Evolutionary conservation across 2,888 invertebrate species (phyloP).

Genomic region (Aleiodes leptofemur): DNA sequence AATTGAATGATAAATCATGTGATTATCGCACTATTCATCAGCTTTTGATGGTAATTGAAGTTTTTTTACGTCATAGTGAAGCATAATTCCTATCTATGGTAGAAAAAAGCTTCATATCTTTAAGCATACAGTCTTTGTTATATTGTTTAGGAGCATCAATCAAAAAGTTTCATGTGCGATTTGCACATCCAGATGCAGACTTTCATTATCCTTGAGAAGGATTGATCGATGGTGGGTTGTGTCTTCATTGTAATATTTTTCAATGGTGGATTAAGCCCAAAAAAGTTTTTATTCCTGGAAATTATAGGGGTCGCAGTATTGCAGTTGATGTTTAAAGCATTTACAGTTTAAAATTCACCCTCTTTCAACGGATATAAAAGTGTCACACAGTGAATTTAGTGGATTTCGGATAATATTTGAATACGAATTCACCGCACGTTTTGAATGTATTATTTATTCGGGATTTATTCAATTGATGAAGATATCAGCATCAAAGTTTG

Average conservation of each 20-base stretch:
- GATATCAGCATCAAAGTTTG: not conserved
- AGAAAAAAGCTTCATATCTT: constrained; percentile 9
- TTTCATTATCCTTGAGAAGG: constrained; percentile 10
- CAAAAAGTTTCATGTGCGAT: constrained; percentile 8
- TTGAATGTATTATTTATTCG: constrained; percentile 18
- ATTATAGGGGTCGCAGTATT: not conserved
- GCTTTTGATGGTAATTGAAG: not conserved
- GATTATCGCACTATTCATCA: constrained; percentile 7
- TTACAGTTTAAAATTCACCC: constrained; percentile 15
- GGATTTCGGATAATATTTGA: constrained; percentile 8
- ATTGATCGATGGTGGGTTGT: constrained; percentile 12
- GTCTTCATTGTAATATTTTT: not conserved
- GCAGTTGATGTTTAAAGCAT: constrained; percentile 2
- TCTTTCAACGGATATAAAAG: constrained; percentile 14
- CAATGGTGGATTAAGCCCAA: not conserved
- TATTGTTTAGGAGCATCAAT: constrained; percentile 5
- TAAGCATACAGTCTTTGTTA: constrained; percentile 10
- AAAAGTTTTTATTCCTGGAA: not conserved
- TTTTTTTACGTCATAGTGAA: not conserved
- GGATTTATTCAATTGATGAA: constrained; percentile 11
- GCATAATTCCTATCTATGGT: not conserved
- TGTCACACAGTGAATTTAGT: not conserved
- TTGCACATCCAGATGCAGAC: constrained; percentile 2
- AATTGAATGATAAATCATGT: constrained; percentile 9
- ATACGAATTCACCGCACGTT: constrained; percentile 7